Percentiles rank a stretch among this genome's conserved stretches.
phyloP scores from a whole-genome alignment of 2,113 vertebrate species.

The Pluvialis apricaria region DNA sequence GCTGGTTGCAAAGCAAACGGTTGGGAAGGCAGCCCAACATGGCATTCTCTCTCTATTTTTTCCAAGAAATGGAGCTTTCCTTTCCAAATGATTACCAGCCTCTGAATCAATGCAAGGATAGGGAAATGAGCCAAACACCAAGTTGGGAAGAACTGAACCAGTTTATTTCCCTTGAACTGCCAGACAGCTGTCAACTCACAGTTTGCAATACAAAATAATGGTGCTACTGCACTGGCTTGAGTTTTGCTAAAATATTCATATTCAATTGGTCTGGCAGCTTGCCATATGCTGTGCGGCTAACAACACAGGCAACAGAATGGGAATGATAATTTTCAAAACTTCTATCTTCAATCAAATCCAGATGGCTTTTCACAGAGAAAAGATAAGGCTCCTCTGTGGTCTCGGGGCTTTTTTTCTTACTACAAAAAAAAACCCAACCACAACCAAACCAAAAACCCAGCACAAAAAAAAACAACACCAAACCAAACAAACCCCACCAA shows the following conservation, averaged over 20 bases:
- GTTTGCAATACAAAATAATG: neutral
- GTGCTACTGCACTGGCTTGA: neutral
- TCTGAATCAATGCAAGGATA: neutral
- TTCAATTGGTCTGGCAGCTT: neutral
- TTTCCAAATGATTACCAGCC: conserved; percentile 4
- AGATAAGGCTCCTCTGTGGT: neutral
- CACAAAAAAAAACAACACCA: neutral
- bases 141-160: neutral
- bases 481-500: neutral
- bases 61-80: neutral
- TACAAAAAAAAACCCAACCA: neutral
- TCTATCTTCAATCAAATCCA: neutral
- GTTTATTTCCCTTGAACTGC: neutral
- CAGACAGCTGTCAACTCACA: conserved; percentile 6
- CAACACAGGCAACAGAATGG: neutral
- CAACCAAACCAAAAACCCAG: neutral
- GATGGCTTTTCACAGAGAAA: neutral
- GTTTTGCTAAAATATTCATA: neutral
- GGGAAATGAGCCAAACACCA: conserved; percentile 6
- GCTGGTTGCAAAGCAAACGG: neutral
- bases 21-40: neutral
- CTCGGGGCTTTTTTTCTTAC: neutral
- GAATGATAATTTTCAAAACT: neutral
- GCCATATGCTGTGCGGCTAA: neutral
- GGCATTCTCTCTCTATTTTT: neutral